Evolutionary conservation across 2,888 invertebrate genomes (phyloP).

Genomic region (Theristus sp.): DNA sequence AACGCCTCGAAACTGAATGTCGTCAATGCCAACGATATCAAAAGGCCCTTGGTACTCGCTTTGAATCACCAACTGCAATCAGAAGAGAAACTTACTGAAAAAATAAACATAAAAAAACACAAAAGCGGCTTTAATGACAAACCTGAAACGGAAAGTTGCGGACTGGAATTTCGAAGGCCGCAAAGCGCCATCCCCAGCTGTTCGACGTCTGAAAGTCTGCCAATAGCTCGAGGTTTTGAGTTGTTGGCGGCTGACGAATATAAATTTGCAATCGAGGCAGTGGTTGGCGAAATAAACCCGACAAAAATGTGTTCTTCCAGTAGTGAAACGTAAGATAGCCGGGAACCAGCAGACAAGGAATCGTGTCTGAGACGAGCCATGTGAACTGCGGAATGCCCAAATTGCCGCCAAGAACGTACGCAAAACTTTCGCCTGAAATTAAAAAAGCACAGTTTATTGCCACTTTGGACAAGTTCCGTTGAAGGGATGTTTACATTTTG

Average conservation of each 20-base stretch:
- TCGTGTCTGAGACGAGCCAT: not conserved
- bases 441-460: not conserved
- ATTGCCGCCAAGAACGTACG: not conserved
- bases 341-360: not conserved
- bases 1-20: not conserved
- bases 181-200: constrained; percentile 1
- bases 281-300: not conserved
- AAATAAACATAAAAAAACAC: not conserved
- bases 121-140: not conserved
- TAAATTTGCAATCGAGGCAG: not conserved
- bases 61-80: constrained; percentile 1
- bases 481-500: not conserved
- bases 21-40: not conserved
- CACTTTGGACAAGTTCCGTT: not conserved
- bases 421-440: not conserved
- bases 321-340: not conserved
- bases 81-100: not conserved
- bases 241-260: not conserved
- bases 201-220: not conserved
- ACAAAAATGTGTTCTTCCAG: constrained; percentile 6
- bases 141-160: not conserved
- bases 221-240: not conserved
- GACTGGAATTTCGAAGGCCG: not conserved
- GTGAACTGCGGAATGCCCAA: not conserved
- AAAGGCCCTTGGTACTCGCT: not conserved